phyloP scores from a whole-genome alignment of 2,113 vertebrate species.

The Tragelaphus strepsiceros region DNA sequence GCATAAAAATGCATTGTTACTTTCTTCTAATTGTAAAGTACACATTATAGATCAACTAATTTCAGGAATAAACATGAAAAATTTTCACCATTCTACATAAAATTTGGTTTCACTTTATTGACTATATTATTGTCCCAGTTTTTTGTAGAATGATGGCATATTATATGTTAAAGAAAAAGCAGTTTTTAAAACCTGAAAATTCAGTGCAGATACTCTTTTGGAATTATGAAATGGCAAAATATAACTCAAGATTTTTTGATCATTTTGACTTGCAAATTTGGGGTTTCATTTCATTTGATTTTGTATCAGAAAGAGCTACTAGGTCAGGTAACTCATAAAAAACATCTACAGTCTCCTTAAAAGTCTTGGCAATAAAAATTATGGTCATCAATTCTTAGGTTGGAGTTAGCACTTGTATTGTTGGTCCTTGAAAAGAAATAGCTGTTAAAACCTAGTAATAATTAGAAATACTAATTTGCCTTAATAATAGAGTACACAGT shows the following conservation, averaged over 20 bases:
- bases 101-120: neutral
- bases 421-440: neutral
- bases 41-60: conserved; percentile 19
- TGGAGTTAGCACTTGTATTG: neutral
- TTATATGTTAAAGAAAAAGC: neutral
- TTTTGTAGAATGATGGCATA: neutral
- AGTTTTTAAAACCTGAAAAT: neutral
- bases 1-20: neutral
- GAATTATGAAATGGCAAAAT: neutral
- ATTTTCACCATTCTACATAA: neutral
- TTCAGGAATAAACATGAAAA: neutral
- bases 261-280: neutral
- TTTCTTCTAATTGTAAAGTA: neutral
- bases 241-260: neutral
- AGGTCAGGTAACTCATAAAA: neutral
- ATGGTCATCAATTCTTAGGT: neutral
- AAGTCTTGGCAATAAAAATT: neutral
- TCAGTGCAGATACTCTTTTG: neutral
- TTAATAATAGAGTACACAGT: neutral
- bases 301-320: neutral
- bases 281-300: neutral
- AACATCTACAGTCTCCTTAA: neutral
- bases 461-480: neutral
- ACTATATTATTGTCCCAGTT: neutral
- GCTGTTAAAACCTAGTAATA: neutral